Base-by-base conservation (phyloP, 2,113 vertebrate genomes). In the Elephas maximus region DNA sequence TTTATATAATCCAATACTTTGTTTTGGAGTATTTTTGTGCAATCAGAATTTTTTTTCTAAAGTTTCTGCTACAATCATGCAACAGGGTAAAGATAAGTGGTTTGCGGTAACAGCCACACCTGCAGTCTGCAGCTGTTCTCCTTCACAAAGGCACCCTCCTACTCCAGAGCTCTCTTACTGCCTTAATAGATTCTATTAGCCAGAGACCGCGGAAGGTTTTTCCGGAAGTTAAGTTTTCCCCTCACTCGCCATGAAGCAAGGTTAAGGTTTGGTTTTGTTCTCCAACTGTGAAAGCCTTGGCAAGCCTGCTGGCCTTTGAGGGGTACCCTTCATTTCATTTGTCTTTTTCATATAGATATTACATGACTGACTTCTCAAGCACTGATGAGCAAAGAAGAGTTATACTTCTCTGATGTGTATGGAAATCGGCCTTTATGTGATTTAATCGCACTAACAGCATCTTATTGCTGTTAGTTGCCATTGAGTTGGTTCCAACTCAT, bases 1-100 rank as follows among this genome's bases (percentile, higher is more conserved):
- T 85, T 53, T 30, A 8, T 53, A 80, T 80, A 81, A 71, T 48
- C 12, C 51, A 60, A 67, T 67, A 33, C 28, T 67, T 69, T n/a
- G 0, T 69, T 26, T 12, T 77, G 48, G 57, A 14, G 57, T 80
- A 60, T 65, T 44, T 60, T 95, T 69, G 12, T 18, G 87, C 10
- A 44, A 82, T 33, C 24, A 74, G 82, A 65, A 71, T 51, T 71
- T 85, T 81, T 24, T 44, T 10, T 17, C 45, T 81, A 81, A 62
- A 71, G 37, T 88, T 94, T 90, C 12, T 77, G 26, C n/a, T 20
- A 44, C 74, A 91, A 87, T 82, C n/a, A 82, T 69, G 33, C 77
- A 77, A 67, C 21, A 24, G 9, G 45, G 37, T 14, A 90, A 74
- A 80, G 9, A 85, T 48, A 20, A 78, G 41, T 30, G 80, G 60